Percentiles rank a stretch among this genome's conserved stretches.
Evolutionary conservation across 2,888 invertebrate genomes (phyloP).

Genomic region (Thymelicus sylvestris): DNA sequence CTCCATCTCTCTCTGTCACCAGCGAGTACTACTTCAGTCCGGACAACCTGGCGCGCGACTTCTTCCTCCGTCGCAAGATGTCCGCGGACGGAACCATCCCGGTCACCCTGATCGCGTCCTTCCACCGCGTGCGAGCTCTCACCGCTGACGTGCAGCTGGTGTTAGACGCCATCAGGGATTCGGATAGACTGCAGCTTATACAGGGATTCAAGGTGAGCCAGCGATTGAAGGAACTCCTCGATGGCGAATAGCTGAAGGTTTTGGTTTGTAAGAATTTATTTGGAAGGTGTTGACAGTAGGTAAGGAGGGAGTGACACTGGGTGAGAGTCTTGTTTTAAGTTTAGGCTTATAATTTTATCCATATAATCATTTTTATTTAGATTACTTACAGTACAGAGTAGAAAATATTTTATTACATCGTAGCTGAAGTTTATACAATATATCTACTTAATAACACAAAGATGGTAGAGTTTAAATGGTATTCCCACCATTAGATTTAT

Average conservation of each 20-base stretch:
- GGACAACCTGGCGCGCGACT: conserved; percentile 97
- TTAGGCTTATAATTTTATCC: too few relatives aligned
- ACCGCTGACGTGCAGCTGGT: conserved; percentile 94
- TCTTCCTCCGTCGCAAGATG: conserved; percentile 99
- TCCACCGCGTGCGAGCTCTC: conserved; percentile 95
- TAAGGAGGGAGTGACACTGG: not conserved
- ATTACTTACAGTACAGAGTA: too few relatives aligned
- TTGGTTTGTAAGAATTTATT: not conserved
- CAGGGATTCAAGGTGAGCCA: conserved; percentile 88
- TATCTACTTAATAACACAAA: too few relatives aligned
- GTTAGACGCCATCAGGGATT: conserved; percentile 93
- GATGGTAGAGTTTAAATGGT: too few relatives aligned
- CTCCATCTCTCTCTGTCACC: conserved; percentile 42
- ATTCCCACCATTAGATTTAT: too few relatives aligned
- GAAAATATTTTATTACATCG: too few relatives aligned
- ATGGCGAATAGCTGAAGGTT: not conserved
- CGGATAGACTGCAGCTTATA: conserved; percentile 93
- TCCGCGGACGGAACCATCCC: conserved; percentile 96
- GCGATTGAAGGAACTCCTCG: not conserved
- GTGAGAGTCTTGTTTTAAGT: too few relatives aligned
- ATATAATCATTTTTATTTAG: too few relatives aligned
- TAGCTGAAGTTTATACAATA: too few relatives aligned
- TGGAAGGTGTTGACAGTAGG: not conserved
- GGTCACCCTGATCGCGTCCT: conserved; percentile 96
- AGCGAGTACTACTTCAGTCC: conserved; percentile 99